These are phyloP conservation scores for Brachypteracias leptosomus DNA, from an alignment of 2,113 vertebrate genomes.

Conservation along the genomic window DNA sequence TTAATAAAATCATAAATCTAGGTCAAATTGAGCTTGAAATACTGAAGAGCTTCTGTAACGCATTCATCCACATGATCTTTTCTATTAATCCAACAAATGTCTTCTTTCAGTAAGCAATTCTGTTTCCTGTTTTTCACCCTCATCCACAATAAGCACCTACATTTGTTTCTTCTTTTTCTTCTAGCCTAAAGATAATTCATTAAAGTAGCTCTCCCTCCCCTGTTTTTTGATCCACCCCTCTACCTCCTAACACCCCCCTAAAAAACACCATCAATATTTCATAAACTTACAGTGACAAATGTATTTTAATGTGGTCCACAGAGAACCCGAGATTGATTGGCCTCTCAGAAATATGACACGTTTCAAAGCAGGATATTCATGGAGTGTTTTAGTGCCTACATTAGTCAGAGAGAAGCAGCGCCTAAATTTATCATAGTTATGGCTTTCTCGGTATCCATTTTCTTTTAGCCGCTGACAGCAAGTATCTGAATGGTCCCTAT, in stretches of 20 bases:
- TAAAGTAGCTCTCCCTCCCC: constrained; percentile 69
- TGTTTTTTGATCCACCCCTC: constrained; percentile 78
- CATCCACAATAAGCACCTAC: constrained; percentile 51
- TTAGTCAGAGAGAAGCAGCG: constrained; percentile 86
- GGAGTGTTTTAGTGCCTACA: constrained; percentile 96
- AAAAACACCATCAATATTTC: constrained; percentile 89
- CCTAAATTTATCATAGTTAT: constrained; percentile 98
- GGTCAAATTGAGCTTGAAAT: constrained; percentile 10
- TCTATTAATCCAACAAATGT: constrained; percentile 17
- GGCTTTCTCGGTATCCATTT: constrained; percentile 96
- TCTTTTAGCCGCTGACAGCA: constrained; percentile 88
- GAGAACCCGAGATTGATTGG: constrained; percentile 91
- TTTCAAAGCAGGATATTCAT: constrained; percentile 91
- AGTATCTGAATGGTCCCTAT: constrained; percentile 82
- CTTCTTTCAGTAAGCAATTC: constrained; percentile 54
- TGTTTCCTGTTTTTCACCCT: constrained; percentile 14
- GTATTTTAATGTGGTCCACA: constrained; percentile 89
- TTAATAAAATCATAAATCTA: constrained; percentile 40
- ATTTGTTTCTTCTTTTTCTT: constrained; percentile 67
- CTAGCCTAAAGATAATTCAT: constrained; percentile 80
- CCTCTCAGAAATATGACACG: constrained; percentile 87
- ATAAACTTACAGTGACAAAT: constrained; percentile 94
- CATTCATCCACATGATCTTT: neutral
- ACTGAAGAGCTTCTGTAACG: neutral
- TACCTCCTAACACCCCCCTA: constrained; percentile 76